These are phyloP conservation scores for Bubalus kerabau DNA, from an alignment of 2,113 vertebrate genomes.

Conservation along the genomic window DNA sequence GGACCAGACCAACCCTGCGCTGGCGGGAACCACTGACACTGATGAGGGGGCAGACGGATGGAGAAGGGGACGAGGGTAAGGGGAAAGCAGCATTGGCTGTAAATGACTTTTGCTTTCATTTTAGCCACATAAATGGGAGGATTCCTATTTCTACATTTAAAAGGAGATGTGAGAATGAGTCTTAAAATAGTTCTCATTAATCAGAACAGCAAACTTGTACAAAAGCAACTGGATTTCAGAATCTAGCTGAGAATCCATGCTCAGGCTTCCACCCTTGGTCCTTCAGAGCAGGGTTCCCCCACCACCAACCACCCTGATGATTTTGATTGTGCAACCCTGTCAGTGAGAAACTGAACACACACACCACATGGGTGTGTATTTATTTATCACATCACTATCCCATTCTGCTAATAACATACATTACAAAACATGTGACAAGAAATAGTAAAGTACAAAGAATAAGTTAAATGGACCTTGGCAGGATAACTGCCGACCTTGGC, in stretches of 20 bases:
- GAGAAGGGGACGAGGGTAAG: neutral
- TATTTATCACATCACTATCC: neutral
- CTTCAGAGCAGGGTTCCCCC: neutral
- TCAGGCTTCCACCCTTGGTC: neutral
- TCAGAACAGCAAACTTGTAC: neutral
- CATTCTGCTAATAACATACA: neutral
- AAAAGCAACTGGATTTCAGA: neutral
- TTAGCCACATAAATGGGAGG: neutral
- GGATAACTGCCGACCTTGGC: rapidly evolving
- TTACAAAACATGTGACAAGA: neutral
- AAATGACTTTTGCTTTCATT: neutral
- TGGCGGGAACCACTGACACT: rapidly evolving
- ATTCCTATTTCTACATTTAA: neutral
- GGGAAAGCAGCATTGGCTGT: neutral
- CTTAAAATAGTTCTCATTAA: neutral
- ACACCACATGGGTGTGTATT: neutral
- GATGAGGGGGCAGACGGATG: neutral
- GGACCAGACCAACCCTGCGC: neutral
- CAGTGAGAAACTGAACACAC: neutral
- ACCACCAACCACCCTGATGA: too few relatives aligned
- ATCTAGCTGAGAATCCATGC: neutral
- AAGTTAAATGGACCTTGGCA: neutral
- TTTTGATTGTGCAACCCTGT: neutral
- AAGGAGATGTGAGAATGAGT: neutral
- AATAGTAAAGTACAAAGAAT: neutral